Conservation (phyloP, 2,797 vertebrate genomes). For the Sylvilagus floridanus region DNA sequence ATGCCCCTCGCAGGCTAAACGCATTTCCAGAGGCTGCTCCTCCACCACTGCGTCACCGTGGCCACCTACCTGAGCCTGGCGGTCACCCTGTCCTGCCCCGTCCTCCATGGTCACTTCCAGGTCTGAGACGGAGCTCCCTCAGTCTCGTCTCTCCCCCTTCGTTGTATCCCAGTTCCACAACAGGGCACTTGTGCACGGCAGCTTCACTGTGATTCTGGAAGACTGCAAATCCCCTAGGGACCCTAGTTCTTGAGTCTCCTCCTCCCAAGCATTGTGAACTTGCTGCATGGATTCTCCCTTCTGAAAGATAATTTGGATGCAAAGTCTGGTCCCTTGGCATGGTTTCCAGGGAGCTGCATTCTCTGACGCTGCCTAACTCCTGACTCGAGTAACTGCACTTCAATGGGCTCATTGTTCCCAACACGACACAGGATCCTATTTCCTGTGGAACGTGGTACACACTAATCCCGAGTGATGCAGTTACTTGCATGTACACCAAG, state of each 20-base stretch:
- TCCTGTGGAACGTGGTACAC: background rate
- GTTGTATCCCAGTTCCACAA: background rate
- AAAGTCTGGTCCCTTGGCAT: background rate
- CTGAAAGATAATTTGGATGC: too few species aligned
- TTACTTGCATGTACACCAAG: background rate
- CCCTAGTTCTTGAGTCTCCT: background rate
- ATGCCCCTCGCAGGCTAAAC: background rate
- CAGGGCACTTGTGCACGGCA: background rate
- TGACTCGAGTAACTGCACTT: too few species aligned
- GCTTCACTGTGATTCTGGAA: background rate
- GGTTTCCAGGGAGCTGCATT: too few species aligned
- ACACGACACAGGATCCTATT: background rate
- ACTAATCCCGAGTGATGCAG: background rate
- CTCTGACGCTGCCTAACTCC: fast-evolving
- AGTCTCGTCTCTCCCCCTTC: background rate
- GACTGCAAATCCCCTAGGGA: background rate
- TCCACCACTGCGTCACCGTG: background rate
- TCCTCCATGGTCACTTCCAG: too few species aligned
- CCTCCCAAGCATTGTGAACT: background rate
- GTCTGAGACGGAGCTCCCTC: background rate
- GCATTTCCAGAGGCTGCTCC: background rate
- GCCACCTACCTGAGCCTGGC: background rate
- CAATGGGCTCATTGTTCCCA: background rate
- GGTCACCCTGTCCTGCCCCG: background rate
- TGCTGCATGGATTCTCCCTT: too few species aligned